A percentile compares a stretch with the other conserved stretches of the same genome.
Conservation (phyloP, 2,888 invertebrate genomes). For the Rhodophaea formosa region DNA sequence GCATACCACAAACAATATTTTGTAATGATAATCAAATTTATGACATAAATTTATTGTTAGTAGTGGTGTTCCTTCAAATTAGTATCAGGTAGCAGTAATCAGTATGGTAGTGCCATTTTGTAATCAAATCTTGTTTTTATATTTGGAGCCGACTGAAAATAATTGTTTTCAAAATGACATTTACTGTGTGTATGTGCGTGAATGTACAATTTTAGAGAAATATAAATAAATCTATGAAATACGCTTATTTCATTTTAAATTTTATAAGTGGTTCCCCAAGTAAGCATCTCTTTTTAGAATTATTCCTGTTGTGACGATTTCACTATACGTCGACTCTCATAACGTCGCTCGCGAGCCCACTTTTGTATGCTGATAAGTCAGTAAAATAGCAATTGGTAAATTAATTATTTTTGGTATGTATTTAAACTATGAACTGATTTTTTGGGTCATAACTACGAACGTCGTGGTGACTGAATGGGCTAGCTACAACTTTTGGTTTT, state of each 20-base stretch:
- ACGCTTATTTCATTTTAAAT: slow-evolving; percentile 21
- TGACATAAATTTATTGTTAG: slow-evolving; percentile 9
- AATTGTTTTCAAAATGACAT: slow-evolving; percentile 50
- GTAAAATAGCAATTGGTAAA: too few relatives aligned
- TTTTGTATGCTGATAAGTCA: too few relatives aligned
- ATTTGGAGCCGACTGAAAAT: slow-evolving; percentile 48
- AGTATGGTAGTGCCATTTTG: slow-evolving; percentile 53
- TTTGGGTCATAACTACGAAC: too few relatives aligned
- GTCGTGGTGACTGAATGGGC: too few relatives aligned
- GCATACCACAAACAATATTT: not conserved
- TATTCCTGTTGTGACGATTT: too few relatives aligned
- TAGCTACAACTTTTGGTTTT: too few relatives aligned
- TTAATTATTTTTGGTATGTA: too few relatives aligned
- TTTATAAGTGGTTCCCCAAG: too few relatives aligned
- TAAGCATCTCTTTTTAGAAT: too few relatives aligned
- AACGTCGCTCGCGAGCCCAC: too few relatives aligned
- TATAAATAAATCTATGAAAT: slow-evolving; percentile 56
- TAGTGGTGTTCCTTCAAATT: slow-evolving; percentile 34
- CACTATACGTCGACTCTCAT: too few relatives aligned
- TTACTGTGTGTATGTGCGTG: slow-evolving; percentile 77
- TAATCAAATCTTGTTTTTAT: slow-evolving; percentile 36
- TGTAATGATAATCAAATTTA: not conserved
- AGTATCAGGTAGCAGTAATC: slow-evolving; percentile 33
- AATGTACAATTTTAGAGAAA: slow-evolving; percentile 78
- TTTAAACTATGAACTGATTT: too few relatives aligned